A percentile compares a stretch with the other conserved stretches of the same genome.
Conservation (phyloP, 2,888 invertebrate species). For the Sarcophaga subvicina region DNA sequence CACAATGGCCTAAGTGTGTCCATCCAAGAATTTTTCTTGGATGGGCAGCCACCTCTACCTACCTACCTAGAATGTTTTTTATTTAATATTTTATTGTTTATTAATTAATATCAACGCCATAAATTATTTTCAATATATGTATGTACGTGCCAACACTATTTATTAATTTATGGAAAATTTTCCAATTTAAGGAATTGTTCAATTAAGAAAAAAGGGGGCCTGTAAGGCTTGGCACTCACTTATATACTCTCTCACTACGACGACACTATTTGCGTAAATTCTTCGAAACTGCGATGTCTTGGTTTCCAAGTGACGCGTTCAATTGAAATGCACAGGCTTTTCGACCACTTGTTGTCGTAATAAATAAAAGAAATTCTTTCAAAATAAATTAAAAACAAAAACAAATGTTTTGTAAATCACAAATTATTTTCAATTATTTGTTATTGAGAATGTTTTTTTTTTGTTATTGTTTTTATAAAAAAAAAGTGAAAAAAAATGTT, state of each 20-base stretch:
- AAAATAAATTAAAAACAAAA: not conserved
- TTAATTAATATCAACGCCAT: too few relatives aligned
- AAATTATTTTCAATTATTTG: slow-evolving; percentile 43
- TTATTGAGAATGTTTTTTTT: slow-evolving; percentile 8
- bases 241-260: too few relatives aligned
- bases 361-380: not conserved
- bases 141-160: not conserved
- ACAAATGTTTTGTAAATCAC: slow-evolving; percentile 18
- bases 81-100: too few relatives aligned
- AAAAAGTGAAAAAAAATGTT: not conserved
- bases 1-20: too few relatives aligned
- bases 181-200: not conserved
- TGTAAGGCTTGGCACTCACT: not conserved
- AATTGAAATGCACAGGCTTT: not conserved
- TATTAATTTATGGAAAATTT: not conserved
- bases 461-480: not conserved
- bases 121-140: too few relatives aligned
- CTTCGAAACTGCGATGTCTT: slow-evolving; percentile 10
- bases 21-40: too few relatives aligned
- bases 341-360: slow-evolving; percentile 4
- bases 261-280: slow-evolving; percentile 11
- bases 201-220: not conserved
- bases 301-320: slow-evolving; percentile 7
- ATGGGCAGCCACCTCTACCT: too few relatives aligned
- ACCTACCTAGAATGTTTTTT: too few relatives aligned